A percentile compares a stretch with the other conserved stretches of the same genome.
Evolutionary conservation across 2,888 invertebrate species (phyloP).

Genomic region (Drosophila koepferae): DNA sequence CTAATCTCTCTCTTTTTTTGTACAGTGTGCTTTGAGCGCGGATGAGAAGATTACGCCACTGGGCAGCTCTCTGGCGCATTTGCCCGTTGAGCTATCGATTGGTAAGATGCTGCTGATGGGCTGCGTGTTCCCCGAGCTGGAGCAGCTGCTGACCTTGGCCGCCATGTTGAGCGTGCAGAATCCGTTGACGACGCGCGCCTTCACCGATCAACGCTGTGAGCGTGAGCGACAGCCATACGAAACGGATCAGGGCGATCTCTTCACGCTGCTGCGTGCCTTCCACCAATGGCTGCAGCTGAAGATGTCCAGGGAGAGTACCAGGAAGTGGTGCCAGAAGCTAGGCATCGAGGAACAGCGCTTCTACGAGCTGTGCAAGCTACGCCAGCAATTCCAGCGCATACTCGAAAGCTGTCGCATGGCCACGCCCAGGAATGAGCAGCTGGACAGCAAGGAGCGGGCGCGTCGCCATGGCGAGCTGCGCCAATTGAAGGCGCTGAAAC

Average conservation of each 20-base stretch:
- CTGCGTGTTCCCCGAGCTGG: slow-evolving; percentile 94
- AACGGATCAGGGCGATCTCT: slow-evolving; percentile 97
- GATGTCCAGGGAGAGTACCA: slow-evolving; percentile 86
- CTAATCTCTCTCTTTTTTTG: background rate
- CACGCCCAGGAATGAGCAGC: slow-evolving; percentile 49
- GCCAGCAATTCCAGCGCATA: slow-evolving; percentile 94
- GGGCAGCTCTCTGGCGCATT: slow-evolving; percentile 93
- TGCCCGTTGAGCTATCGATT: slow-evolving; percentile 97
- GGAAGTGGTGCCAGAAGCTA: slow-evolving; percentile 94
- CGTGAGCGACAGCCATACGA: slow-evolving; percentile 92
- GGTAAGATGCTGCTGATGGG: slow-evolving; percentile 98
- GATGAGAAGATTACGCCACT: slow-evolving; percentile 94
- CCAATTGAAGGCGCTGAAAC: slow-evolving; percentile 92
- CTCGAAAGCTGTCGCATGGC: slow-evolving; percentile 89
- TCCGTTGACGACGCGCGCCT: slow-evolving; percentile 95
- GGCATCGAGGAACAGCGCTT: slow-evolving; percentile 98
- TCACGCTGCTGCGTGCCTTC: slow-evolving; percentile 94
- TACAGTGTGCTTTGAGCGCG: slow-evolving; percentile 91
- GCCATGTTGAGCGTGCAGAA: slow-evolving; percentile 97
- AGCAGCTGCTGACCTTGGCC: slow-evolving; percentile 94
- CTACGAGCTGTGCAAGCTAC: slow-evolving; percentile 97
- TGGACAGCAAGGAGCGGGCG: slow-evolving; percentile 89
- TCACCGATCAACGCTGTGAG: slow-evolving; percentile 93
- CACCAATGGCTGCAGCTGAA: slow-evolving; percentile 95
- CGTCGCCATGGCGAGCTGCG: slow-evolving; percentile 95